These are phyloP conservation scores for Tyria jacobaeae DNA, from an alignment of 2,888 invertebrate species.

Conservation along the genomic window DNA sequence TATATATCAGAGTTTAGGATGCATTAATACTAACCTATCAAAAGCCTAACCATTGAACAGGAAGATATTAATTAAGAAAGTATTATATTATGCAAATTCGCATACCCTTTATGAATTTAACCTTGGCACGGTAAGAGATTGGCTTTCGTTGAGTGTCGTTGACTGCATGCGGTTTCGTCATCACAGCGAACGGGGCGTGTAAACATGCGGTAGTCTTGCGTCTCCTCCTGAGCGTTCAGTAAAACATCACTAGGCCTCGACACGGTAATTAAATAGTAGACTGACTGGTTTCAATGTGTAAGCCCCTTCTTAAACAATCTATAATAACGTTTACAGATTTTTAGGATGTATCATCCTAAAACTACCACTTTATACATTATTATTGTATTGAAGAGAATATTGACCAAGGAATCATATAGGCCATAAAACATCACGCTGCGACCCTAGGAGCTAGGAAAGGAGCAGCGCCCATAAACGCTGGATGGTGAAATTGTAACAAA, in stretches of 20 bases:
- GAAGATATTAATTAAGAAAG: conserved; percentile 16
- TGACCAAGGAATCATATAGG: too few relatives aligned
- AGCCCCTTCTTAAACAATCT: too few relatives aligned
- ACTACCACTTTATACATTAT: too few relatives aligned
- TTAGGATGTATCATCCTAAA: too few relatives aligned
- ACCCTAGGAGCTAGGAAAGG: too few relatives aligned
- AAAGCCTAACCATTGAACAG: conserved; percentile 16
- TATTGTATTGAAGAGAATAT: too few relatives aligned
- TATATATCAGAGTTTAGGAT: too few relatives aligned
- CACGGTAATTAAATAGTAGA: conserved; percentile 33
- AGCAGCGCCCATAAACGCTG: too few relatives aligned
- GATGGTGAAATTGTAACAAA: too few relatives aligned
- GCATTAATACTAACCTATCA: neutral
- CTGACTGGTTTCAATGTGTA: conserved; percentile 12
- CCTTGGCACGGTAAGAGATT: conserved; percentile 62
- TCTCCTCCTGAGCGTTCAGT: conserved; percentile 26
- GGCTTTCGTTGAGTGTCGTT: conserved; percentile 56
- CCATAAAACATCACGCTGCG: too few relatives aligned
- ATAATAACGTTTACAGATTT: too few relatives aligned
- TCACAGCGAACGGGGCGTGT: conserved; percentile 21
- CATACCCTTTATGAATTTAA: conserved; percentile 55
- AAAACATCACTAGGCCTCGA: conserved; percentile 21
- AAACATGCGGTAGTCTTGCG: conserved; percentile 33
- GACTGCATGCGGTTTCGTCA: conserved; percentile 32
- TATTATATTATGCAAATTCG: conserved; percentile 18